Conservation (phyloP, 1,140 invertebrate genomes). For the Nautilus pompilius region DNA sequence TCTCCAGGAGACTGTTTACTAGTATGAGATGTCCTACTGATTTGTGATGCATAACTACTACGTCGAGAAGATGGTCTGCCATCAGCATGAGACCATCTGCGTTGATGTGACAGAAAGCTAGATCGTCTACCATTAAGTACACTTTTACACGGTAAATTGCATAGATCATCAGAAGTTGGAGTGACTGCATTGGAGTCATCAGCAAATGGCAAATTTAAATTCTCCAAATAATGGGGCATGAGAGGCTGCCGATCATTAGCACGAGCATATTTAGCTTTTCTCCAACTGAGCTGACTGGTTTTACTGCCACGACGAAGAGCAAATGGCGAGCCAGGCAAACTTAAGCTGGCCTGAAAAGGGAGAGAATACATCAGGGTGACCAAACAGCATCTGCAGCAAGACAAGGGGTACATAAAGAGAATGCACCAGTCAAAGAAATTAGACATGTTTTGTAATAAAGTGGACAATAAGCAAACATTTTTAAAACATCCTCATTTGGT, state of each 20-base stretch:
- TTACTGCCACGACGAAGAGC: conserved; percentile 82
- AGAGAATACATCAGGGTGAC: conserved; percentile 6
- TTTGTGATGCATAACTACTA: conserved; percentile 40
- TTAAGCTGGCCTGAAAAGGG: conserved; percentile 81
- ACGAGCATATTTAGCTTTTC: conserved; percentile 65
- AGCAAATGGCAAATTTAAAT: conserved; percentile 92
- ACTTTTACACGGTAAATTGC: conserved; percentile 41
- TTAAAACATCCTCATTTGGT: too few relatives aligned
- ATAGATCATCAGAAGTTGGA: conserved; percentile 89
- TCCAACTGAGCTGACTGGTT: conserved; percentile 84
- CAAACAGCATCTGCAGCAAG: conserved; percentile 5
- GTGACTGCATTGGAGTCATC: conserved; percentile 97
- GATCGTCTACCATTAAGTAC: conserved; percentile 34
- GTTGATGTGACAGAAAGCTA: conserved; percentile 34
- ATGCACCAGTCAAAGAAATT: too few relatives aligned
- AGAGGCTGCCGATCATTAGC: conserved; percentile 83
- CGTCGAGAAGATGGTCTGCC: conserved; percentile 31
- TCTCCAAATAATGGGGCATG: conserved; percentile 90
- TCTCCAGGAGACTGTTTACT: conserved; percentile 23
- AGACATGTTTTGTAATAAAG: too few relatives aligned
- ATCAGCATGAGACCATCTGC: conserved; percentile 19
- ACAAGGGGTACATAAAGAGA: too few relatives aligned
- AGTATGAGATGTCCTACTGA: conserved; percentile 34
- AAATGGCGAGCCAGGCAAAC: conserved; percentile 94
- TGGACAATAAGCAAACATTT: too few relatives aligned